Base-by-base conservation (phyloP, 2,888 invertebrate species). In the Athrips mouffetella region DNA sequence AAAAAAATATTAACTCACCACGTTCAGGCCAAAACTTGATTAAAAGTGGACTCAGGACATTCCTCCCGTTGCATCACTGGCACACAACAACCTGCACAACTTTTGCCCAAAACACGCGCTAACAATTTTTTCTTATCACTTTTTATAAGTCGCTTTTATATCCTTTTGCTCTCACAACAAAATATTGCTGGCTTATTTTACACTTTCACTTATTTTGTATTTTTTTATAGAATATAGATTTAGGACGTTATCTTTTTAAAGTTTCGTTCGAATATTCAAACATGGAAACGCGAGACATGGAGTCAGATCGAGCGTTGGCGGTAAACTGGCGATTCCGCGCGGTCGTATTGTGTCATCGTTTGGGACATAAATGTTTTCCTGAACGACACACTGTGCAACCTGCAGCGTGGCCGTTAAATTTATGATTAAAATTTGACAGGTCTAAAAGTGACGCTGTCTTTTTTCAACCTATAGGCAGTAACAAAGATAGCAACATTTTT, bases 11-110 rank as follows among this genome's bases (percentile, higher is more conserved):
- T 13, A 30, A 76, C 84, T 81, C 70, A 85, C 87, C 86, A 80
- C 61, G 62, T 60, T 81, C 73, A 76, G 60, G 62, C 65, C 66
- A 64, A 80, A 80, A 79, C 70, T 70, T 68, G 74, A 78, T 80
- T 80, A 74, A 63, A 63, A 62, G 64, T 67, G 71, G 66, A 73
- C 65, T 69, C 71, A 8, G 44, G 44, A 44, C 44, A 30, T 44
- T 10, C 30, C 30, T 44, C 62, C 64, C 57, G 67, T 70, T 77
- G 75, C 84, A 83, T 81, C 79, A 76, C 80, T 68, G 60, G 29
- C 31, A 7, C 44, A 20, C 73, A 78, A 65, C 60, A 63, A 67
- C 65, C 57, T n/a, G 53, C 60, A 61, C 59, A 55, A 41, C 54
- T 42, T 62, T 53, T 47, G 40, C 55, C 54, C 45, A 65, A 59